Evolutionary conservation across 1,140 invertebrate genomes (phyloP), one percentile per base, ranked within the genome.

Genomic region (Eurosta solidaginis): DNA sequence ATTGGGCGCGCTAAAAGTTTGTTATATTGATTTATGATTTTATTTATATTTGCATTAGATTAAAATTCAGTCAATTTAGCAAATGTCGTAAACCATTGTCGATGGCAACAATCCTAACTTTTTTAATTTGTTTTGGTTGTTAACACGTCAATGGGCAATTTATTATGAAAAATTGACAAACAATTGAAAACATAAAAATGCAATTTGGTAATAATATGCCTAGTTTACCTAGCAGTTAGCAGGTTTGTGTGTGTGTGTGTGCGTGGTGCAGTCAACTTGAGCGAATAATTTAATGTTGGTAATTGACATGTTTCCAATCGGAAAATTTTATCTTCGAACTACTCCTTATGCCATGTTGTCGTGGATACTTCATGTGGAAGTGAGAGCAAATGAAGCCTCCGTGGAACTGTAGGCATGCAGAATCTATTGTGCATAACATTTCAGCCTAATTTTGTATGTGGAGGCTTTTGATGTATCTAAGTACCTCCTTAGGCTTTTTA

Each of bases 61-160:
- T 74, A 40, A 42, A 44, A 44, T 27, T n/a, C n/a, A 74, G 40
- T 74, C 25, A 47, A 74, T 47, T 29, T 47, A 42, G 73, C 27
- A 74, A 74, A 45, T 25, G 22, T 45, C 27, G 33, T 52, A 49
- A 25, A 76, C 74, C 27, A 50, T 20, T 49, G 25, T 78, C 59
- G 59, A 68, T 40, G 40, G 59, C 59, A 68, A 68, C 59, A 68
- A 68, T 76, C n/a, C n/a, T n/a, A n/a, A n/a, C n/a, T n/a, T n/a
- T n/a, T n/a, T n/a, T n/a, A n/a, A n/a, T n/a, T n/a, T n/a, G n/a
- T 40, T 75, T 4, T 36, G 68, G 50, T 79, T 79, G 76, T 79
- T 79, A 79, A 74, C 78, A 79, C 78, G 78, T 79, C 78, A 79
- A 79, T 79, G 52, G 73, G 76, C 76, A 74, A 79, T 79, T 77